phyloP scores from a whole-genome alignment of 2,113 vertebrate species.

The Scortum barcoo region DNA sequence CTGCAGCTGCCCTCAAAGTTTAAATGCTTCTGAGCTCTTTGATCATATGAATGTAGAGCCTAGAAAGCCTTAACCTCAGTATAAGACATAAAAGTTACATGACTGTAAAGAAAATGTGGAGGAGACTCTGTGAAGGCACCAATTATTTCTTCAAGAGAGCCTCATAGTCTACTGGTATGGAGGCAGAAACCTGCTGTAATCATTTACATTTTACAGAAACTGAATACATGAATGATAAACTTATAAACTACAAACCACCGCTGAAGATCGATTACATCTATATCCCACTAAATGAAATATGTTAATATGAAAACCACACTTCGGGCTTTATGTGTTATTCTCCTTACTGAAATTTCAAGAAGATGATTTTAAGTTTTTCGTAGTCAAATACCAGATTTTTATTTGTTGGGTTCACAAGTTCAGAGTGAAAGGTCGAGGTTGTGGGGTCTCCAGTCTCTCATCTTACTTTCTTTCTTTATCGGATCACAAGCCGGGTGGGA shows the following conservation, averaged over 20 bases:
- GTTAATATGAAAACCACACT: not conserved
- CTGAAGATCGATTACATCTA: not conserved
- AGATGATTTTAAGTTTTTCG: too few relatives aligned
- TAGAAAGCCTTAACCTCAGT: not conserved
- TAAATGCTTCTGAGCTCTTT: not conserved
- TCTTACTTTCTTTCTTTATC: not conserved
- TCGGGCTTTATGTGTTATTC: not conserved
- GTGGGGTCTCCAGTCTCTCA: not conserved
- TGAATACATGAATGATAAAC: not conserved
- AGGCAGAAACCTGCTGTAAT: not conserved
- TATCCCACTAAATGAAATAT: not conserved
- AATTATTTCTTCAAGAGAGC: not conserved
- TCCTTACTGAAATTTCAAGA: not conserved
- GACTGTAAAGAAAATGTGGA: not conserved
- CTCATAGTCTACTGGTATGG: not conserved
- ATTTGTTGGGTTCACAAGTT: too few relatives aligned
- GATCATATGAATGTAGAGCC: slow-evolving; percentile 6
- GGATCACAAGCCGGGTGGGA: not conserved
- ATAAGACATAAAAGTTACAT: not conserved
- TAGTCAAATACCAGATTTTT: too few relatives aligned
- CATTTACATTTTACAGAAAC: not conserved
- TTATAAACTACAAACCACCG: not conserved
- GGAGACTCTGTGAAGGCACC: not conserved
- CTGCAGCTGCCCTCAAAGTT: not conserved
- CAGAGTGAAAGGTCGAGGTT: too few relatives aligned